These are phyloP conservation scores for Trachurus trachurus DNA, from an alignment of 2,797 vertebrate genomes.

Conservation along the genomic window DNA sequence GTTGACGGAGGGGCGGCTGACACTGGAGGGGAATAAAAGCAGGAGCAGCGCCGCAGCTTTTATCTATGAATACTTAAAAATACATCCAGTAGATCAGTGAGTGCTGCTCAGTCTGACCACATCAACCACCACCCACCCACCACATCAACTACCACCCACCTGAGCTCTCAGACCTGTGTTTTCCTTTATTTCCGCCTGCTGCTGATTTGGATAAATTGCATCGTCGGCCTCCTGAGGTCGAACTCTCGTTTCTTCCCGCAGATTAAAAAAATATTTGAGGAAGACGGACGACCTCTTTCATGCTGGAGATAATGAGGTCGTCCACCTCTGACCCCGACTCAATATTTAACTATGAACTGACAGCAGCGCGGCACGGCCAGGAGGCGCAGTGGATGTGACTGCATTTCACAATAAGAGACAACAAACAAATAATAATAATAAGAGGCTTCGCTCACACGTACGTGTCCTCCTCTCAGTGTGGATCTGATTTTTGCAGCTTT, in stretches of 20 bases:
- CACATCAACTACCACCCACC: not conserved
- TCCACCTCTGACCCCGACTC: not conserved
- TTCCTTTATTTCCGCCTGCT: not conserved
- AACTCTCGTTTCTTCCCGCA: slow-evolving; percentile 4
- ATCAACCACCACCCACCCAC: not conserved
- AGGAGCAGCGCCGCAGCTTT: slow-evolving; percentile 44
- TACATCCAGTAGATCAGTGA: slow-evolving; percentile 24
- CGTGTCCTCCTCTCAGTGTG: too few relatives aligned
- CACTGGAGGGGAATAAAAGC: slow-evolving; percentile 47
- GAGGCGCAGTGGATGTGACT: not conserved
- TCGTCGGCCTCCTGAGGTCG: slow-evolving; percentile 7
- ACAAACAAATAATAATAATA: not conserved
- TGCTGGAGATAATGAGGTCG: not conserved
- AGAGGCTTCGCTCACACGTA: not conserved
- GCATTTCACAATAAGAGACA: not conserved
- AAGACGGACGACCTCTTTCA: not conserved
- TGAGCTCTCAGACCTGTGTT: slow-evolving; percentile 29
- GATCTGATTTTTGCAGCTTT: too few relatives aligned
- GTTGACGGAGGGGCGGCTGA: slow-evolving; percentile 53
- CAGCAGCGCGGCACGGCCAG: too few relatives aligned
- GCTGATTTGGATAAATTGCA: slow-evolving; percentile 29
- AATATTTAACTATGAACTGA: not conserved
- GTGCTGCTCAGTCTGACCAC: not conserved
- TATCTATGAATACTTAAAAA: slow-evolving; percentile 49
- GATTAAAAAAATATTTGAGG: slow-evolving; percentile 7